Conservation (phyloP, 2,113 vertebrate species). For the Sphyrna mokarran region DNA sequence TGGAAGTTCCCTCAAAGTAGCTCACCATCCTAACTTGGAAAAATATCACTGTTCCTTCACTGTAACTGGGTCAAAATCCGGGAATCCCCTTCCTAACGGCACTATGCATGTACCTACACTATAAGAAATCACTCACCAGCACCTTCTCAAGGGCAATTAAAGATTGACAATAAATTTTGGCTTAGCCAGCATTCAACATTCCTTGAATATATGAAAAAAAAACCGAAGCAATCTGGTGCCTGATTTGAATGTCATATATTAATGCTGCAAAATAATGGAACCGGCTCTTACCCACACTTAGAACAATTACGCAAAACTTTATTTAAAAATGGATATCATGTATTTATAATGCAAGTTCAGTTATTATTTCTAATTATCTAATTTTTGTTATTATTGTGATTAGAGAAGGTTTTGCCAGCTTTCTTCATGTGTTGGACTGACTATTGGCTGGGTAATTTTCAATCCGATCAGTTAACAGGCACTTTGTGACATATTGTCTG, state of each 20-base stretch:
- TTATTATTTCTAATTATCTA: neutral
- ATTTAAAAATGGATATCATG: neutral
- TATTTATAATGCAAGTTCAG: neutral
- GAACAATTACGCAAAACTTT: neutral
- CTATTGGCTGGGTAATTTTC: neutral
- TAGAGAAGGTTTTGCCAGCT: neutral
- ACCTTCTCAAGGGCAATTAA: too few relatives aligned
- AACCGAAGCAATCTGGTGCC: neutral
- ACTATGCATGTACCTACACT: too few relatives aligned
- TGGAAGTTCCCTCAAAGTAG: too few relatives aligned
- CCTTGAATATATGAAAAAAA: too few relatives aligned
- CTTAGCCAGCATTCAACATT: too few relatives aligned
- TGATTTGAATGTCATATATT: neutral
- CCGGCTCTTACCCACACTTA: neutral
- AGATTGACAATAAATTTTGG: too few relatives aligned
- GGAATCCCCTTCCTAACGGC: too few relatives aligned
- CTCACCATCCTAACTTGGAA: too few relatives aligned
- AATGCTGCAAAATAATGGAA: neutral
- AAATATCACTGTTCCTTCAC: too few relatives aligned
- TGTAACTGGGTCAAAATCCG: too few relatives aligned
- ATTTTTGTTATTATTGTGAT: neutral
- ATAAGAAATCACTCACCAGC: too few relatives aligned
- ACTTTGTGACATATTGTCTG: neutral
- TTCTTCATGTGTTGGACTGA: neutral
- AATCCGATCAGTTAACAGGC: neutral